A percentile compares a stretch with the other conserved stretches of the same genome.
Conservation (phyloP, 2,888 invertebrate genomes). For the Cataglyphis rosenhaueri region DNA sequence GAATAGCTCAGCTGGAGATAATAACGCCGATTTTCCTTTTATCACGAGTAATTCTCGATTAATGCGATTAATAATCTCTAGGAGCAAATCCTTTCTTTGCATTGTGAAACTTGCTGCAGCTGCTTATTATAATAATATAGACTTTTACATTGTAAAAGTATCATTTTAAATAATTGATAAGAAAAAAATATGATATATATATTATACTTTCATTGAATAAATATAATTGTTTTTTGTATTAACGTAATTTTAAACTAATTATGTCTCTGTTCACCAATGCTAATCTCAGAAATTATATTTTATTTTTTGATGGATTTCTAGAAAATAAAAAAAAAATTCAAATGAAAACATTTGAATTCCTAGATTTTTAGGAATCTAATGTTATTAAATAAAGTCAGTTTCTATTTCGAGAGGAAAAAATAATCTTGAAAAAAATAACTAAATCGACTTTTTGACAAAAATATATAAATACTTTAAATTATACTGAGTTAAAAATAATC, state of each 20-base stretch:
- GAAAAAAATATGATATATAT: background rate
- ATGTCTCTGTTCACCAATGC: background rate
- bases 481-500: background rate
- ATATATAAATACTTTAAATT: background rate
- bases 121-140: background rate
- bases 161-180: background rate
- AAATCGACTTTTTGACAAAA: background rate
- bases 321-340: background rate
- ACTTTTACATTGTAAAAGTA: background rate
- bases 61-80: slow-evolving; percentile 28
- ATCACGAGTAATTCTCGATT: slow-evolving; percentile 24
- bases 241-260: background rate
- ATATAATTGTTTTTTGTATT: background rate
- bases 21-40: slow-evolving; percentile 59
- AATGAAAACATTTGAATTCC: background rate
- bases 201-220: background rate
- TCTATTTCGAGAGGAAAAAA: background rate
- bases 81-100: background rate
- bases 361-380: background rate
- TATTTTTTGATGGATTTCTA: background rate
- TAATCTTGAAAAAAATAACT: background rate
- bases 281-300: background rate
- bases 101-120: background rate
- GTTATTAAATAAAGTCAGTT: background rate
- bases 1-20: slow-evolving; percentile 61